A percentile compares a stretch with the other conserved stretches of the same genome.
Evolutionary conservation across 2,113 vertebrate genomes (phyloP).

Genomic region (Seriola rivoliana): DNA sequence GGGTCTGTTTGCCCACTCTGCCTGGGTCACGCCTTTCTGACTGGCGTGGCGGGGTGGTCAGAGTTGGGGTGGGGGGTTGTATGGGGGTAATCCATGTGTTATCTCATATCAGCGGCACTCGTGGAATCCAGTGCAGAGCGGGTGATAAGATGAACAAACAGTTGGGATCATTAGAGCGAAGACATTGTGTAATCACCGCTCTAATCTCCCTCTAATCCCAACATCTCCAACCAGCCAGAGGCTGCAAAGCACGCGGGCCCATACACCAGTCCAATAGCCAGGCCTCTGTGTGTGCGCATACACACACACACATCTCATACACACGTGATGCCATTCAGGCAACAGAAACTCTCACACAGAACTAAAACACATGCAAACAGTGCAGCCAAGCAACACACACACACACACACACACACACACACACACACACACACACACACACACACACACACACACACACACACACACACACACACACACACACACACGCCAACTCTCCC

Average conservation of each 20-base stretch:
- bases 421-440: constrained; percentile 35
- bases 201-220: constrained; percentile 86
- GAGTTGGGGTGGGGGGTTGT: constrained; percentile 34
- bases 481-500: constrained; percentile 38
- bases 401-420: constrained; percentile 21
- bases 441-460: constrained; percentile 32
- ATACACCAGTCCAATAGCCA: constrained; percentile 62
- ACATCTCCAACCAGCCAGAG: constrained; percentile 81
- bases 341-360: constrained; percentile 44
- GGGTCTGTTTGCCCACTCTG: constrained; percentile 56
- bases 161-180: constrained; percentile 88
- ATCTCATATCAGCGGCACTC: constrained; percentile 79
- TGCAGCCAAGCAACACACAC: constrained; percentile 21
- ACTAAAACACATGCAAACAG: constrained; percentile 61
- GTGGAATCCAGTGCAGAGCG: constrained; percentile 81
- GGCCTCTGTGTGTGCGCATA: constrained; percentile 34
- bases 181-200: constrained; percentile 87
- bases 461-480: constrained; percentile 31
- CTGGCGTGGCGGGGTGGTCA: constrained; percentile 25
- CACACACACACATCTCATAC: constrained; percentile 42
- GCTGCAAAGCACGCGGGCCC: constrained; percentile 55
- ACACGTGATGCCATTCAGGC: constrained; percentile 40
- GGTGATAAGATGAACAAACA: constrained; percentile 89
- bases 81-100: constrained; percentile 73
- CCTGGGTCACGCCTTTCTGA: constrained; percentile 52